Evolutionary conservation across 2,113 vertebrate species (phyloP).

Genomic region (Cinclus cinclus): DNA sequence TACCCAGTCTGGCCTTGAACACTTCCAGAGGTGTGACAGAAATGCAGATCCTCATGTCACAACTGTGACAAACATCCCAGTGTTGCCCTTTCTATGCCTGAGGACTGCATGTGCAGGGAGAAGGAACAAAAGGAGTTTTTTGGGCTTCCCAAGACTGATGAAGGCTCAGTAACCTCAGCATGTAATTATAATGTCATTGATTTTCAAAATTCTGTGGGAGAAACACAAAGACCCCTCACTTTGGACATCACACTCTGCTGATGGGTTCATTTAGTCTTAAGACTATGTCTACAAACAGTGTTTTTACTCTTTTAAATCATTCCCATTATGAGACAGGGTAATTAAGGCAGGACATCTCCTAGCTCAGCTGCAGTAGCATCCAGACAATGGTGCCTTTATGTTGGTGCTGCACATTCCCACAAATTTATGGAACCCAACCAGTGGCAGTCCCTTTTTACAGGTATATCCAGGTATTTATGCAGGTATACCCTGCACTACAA

Average conservation of each 20-base stretch:
- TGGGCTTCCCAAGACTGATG: not conserved
- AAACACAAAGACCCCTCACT: not conserved
- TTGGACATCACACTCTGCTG: not conserved
- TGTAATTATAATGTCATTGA: not conserved
- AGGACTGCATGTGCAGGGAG: not conserved
- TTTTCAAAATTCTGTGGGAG: not conserved
- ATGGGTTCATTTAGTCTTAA: not conserved
- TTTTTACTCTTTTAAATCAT: not conserved
- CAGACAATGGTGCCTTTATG: not conserved
- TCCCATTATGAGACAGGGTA: not conserved
- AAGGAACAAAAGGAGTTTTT: not conserved
- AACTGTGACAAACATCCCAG: not conserved
- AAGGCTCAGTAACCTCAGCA: not conserved
- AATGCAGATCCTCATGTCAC: not conserved
- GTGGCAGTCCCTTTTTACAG: not conserved
- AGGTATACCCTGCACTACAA: not conserved
- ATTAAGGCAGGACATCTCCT: not conserved
- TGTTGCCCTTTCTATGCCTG: not conserved
- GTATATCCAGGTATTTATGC: not conserved
- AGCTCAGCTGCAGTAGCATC: not conserved
- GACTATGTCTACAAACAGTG: accelerated
- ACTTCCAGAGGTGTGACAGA: not conserved
- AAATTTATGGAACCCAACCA: not conserved
- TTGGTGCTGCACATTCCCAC: not conserved
- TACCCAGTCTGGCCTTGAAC: not conserved